Evolutionary conservation across 2,113 vertebrate genomes (phyloP), one percentile per base, ranked within the genome.

Genomic region (Furnarius figulus): DNA sequence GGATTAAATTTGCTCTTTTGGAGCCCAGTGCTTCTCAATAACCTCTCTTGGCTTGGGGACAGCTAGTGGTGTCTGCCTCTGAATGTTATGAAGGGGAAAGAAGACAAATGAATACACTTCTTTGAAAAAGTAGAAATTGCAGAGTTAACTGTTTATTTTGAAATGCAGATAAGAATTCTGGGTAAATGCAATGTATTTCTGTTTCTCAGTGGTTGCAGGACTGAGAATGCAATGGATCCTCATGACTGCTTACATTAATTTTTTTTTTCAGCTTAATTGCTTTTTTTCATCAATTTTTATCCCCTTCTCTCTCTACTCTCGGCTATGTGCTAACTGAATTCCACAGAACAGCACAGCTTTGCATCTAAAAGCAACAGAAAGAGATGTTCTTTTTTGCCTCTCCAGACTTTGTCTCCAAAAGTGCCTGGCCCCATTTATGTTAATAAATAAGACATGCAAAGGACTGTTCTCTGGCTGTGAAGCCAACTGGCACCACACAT

Each of bases 391-490:
- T 56, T 70, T 70, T 77, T 62, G 12, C 16, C 73, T 87, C 31
- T 87, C 78, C 81, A 73, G 18, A 31, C 22, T 2, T 67, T 52
- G 37, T 72, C 42, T 90, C 73, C 50, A 49, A 59, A 92, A 80
- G 53, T 12, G 21, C 65, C 74, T 85, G 76, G 67, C 53, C 47
- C n/a, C 44, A 40, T 76, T 80, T 87, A 25, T 58, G n/a, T 80
- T 92, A 90, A 67, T 72, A 87, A 72, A 2, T 47, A 56, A 72
- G 63, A 39, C 2, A 2, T 68, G 79, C 85, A 85, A 95, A 95
- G 85, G 39, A 87, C 86, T 87, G 62, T 90, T 94, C 63, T 72
- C 68, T 84, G 82, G 37, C 77, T 67, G 52, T 84, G 77, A 92
- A 72, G 50, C 63, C 89, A 90, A 19, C n/a, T 94, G 82, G 47